Percentiles rank a stretch among this genome's conserved stretches.
These are phyloP conservation scores for Pteropus rufus DNA, from an alignment of 2,797 vertebrate genomes.

Conservation along the genomic window DNA sequence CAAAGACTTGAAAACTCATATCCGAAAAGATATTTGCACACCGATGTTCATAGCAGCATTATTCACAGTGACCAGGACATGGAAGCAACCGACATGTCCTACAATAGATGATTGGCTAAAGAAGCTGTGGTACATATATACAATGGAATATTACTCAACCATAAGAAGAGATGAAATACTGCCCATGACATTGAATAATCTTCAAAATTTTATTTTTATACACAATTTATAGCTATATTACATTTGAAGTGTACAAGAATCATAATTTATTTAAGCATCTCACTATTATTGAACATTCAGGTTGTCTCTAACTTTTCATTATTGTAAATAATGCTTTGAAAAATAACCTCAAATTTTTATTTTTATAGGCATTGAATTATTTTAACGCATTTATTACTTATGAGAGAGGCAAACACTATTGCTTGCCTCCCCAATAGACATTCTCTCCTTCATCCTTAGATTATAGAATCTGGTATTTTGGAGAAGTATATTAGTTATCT, in stretches of 20 bases:
- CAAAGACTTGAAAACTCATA: too few species aligned
- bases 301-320: not conserved
- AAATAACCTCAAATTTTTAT: constrained; percentile 6
- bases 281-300: not conserved
- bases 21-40: too few species aligned
- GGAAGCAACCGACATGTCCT: too few species aligned
- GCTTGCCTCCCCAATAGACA: not conserved
- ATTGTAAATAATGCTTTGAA: constrained; percentile 16
- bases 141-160: too few species aligned
- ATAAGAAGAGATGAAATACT: too few species aligned
- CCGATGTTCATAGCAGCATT: too few species aligned
- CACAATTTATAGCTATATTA: not conserved
- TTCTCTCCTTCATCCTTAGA: not conserved
- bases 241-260: not conserved
- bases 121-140: too few species aligned
- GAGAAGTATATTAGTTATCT: not conserved
- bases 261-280: not conserved
- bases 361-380: not conserved
- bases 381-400: constrained; percentile 13
- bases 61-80: too few species aligned
- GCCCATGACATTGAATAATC: not conserved
- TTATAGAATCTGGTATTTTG: not conserved
- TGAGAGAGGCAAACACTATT: not conserved
- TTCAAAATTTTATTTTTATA: constrained; percentile 25
- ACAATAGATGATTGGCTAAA: too few species aligned